Evolutionary conservation across 2,797 vertebrate species (phyloP).

Genomic region (Lagorchestes hirsutus): DNA sequence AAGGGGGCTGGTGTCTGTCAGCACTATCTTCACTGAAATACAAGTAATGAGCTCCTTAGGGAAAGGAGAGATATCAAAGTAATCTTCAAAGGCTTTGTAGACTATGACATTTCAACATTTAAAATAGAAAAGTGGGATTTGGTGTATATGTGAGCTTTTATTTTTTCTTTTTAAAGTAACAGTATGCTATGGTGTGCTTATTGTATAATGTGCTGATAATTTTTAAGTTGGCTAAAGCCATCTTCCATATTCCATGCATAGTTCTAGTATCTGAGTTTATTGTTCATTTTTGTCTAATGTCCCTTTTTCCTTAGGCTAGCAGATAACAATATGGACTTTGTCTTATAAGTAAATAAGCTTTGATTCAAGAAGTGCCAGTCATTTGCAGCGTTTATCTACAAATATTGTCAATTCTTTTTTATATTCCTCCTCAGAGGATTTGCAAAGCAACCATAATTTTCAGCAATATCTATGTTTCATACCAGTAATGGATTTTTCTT

Average conservation of each 20-base stretch:
- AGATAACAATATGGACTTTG: constrained; percentile 43
- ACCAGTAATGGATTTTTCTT: constrained; percentile 24
- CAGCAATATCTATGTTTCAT: constrained; percentile 39
- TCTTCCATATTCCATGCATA: not conserved
- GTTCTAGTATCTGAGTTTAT: constrained; percentile 3
- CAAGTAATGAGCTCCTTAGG: constrained; percentile 84
- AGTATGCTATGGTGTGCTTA: constrained; percentile 67
- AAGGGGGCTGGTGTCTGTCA: constrained; percentile 67
- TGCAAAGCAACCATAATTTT: constrained; percentile 24
- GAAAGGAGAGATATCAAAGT: constrained; percentile 77
- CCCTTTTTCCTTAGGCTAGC: not conserved
- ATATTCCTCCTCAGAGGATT: constrained; percentile 29
- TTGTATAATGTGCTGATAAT: constrained; percentile 47
- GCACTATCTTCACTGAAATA: constrained; percentile 72
- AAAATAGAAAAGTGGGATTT: constrained; percentile 46
- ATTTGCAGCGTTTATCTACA: constrained; percentile 41
- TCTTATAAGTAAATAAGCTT: constrained; percentile 53
- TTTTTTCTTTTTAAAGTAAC: constrained; percentile 46
- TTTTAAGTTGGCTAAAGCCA: constrained; percentile 44
- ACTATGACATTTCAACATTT: constrained; percentile 74
- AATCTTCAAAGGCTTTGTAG: constrained; percentile 79
- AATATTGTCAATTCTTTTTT: not conserved
- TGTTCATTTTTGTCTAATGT: constrained; percentile 49
- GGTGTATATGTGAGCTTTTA: not conserved
- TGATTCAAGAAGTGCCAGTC: constrained; percentile 1